Evolutionary conservation across 2,797 vertebrate species (phyloP), one percentile per base, ranked within the genome.

Genomic region (Clangula hyemalis): DNA sequence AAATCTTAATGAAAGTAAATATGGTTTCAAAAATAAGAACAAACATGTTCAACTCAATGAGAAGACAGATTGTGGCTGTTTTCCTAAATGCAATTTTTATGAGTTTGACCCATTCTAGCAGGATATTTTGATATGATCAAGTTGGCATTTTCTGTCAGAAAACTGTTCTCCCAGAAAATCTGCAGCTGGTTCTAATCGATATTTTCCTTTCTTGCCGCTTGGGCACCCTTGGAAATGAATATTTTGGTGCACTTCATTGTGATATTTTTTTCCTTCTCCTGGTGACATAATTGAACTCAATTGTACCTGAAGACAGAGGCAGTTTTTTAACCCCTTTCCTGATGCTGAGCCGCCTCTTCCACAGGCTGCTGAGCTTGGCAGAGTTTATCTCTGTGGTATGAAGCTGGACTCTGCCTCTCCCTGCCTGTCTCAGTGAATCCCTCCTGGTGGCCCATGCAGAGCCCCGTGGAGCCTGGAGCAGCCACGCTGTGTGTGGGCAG

Each of bases 401-500:
- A 32, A 43, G 28, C 13, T 30, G 39, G 28, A 43, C 39, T 19
- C 13, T 65, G 0, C 6, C 21, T 51, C 56, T 47, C 25, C 49
- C 57, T 82, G 13, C 30, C 36, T 22, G 32, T 7, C 10, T 45
- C 18, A 12, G 5, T 1, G 17, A 60, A 32, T 49, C 39, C 51
- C 45, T 57, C 41, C 25, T 5, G 58, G 36, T 32, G 5, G 3
- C 25, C 38, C 2, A 1, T 2, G 21, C 39, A n/a, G 43, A 62
- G 8, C 9, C 30, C 36, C 1, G 6, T 2, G 61, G 53, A 47
- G 38, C 53, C 30, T 10, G 6, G n/a, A 45, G 65, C 22, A 25
- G 4, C 5, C 0, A 1, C 3, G 8, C 27, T 39, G 27, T 0
- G 0, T 1, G 22, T 4, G 61, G 32, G 3, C 5, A 14, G 60